Evolutionary conservation across 2,888 invertebrate genomes (phyloP).

Genomic region (Cheilosia urbana): DNA sequence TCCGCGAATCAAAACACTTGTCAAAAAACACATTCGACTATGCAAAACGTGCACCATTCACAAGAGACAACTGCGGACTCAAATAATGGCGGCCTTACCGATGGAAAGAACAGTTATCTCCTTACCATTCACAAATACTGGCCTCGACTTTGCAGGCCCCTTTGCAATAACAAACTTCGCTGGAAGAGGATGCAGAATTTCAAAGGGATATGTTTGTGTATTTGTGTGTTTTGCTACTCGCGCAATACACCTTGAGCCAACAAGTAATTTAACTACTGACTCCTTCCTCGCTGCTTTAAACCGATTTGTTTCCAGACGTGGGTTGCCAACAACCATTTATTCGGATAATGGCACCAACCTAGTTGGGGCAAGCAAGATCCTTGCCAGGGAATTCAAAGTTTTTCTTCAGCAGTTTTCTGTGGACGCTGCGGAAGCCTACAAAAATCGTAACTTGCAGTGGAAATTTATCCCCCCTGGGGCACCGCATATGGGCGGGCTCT

Average conservation of each 20-base stretch:
- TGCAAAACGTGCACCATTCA: background rate
- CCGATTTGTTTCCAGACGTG: background rate
- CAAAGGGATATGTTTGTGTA: background rate
- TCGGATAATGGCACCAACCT: background rate
- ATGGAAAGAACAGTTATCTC: background rate
- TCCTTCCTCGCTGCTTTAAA: background rate
- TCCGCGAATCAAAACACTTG: slow-evolving; percentile 13
- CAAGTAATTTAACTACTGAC: background rate
- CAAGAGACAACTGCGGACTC: background rate
- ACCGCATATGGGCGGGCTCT: slow-evolving; percentile 13
- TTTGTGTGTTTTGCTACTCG: background rate
- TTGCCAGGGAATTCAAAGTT: background rate
- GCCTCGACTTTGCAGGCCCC: background rate
- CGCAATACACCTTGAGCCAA: background rate
- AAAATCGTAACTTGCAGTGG: slow-evolving; percentile 7
- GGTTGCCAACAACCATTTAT: background rate
- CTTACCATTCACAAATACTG: background rate
- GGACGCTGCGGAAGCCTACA: too few species aligned
- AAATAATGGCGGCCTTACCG: slow-evolving; percentile 3
- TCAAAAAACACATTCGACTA: slow-evolving; percentile 20
- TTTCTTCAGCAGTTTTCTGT: background rate
- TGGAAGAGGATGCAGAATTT: background rate
- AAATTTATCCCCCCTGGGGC: slow-evolving; percentile 17
- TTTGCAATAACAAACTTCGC: background rate
- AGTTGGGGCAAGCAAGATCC: too few species aligned